Base-by-base conservation (phyloP, 2,113 vertebrate species). In the Syrmaticus mikado region DNA sequence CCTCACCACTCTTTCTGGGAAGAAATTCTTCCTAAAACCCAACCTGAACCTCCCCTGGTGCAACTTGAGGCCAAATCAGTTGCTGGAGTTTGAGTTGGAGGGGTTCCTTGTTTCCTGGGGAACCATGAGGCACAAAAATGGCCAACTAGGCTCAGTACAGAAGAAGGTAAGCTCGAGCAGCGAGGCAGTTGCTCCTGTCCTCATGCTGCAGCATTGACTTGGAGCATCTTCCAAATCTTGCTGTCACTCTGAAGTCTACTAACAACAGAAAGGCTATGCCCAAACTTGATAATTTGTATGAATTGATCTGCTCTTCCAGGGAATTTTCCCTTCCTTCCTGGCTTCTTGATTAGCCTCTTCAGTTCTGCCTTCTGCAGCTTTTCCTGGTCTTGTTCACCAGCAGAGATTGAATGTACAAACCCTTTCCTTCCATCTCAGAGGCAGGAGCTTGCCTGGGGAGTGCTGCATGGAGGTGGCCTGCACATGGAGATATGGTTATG, bases 401-500 rank as follows among this genome's bases (percentile, higher is more conserved):
- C 20, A 43, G 71, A 34, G n/a, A 8, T 5, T 27, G 65, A 34
- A 77, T 82, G 45, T 48, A 2, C 6, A 28, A 3, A n/a, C 48
- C 53, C 25, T 22, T 27, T 64, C 14, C 12, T 50, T 40, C 0
- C 57, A 60, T n/a, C 20, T n/a, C 19, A 20, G 1, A 43, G 61
- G 66, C 38, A 43, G 76, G 34, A 38, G 38, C 15, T 36, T 38
- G 50, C 48, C 25, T 14, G 41, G 38, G 7, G 15, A 67, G 73
- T 9, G 16, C 73, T 70, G 89, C 32, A 2, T 27, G 25, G 36
- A 15, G 36, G 36, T 62, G 24, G 21, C 41, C 57, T 57, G 12
- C 48, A 34, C 1, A 2, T 1, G 5, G 36, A 2, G 1, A 5
- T 78, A 41, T 24, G 0, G 3, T 36, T n/a, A 6, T 11, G 15